Evolutionary conservation across 1,140 invertebrate species (phyloP).

Genomic region (Aphaenogaster floridana): DNA sequence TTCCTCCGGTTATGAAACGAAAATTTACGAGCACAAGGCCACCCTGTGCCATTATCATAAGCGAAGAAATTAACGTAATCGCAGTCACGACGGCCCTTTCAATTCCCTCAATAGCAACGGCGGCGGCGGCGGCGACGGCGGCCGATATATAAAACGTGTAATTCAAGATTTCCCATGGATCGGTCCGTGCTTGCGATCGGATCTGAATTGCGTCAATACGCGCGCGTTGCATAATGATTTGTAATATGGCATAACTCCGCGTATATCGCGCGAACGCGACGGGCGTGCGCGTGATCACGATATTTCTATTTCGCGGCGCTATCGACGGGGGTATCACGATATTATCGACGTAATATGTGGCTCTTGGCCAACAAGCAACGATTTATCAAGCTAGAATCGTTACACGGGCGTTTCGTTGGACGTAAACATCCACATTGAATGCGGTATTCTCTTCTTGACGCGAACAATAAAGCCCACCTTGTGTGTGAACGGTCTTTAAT

Average conservation of each 20-base stretch:
- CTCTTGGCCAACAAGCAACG: not conserved
- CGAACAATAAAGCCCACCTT: not conserved
- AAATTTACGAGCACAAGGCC: constrained; percentile 68
- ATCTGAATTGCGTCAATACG: constrained; percentile 78
- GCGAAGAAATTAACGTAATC: constrained; percentile 66
- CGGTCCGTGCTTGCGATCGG: constrained; percentile 68
- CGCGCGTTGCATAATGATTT: constrained; percentile 75
- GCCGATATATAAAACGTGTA: constrained; percentile 69
- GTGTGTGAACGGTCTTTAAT: not conserved
- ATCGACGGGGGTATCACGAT: constrained; percentile 25
- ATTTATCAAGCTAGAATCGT: not conserved
- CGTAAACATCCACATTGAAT: not conserved
- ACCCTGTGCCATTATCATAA: constrained; percentile 59
- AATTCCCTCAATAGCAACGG: constrained; percentile 45
- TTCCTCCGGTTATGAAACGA: constrained; percentile 61
- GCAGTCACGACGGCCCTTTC: constrained; percentile 66
- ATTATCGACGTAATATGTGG: constrained; percentile 15
- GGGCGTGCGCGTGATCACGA: constrained; percentile 3
- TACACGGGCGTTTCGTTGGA: not conserved
- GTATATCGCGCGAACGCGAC: constrained; percentile 34
- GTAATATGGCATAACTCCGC: constrained; percentile 67
- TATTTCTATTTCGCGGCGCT: constrained; percentile 38
- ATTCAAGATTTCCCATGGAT: constrained; percentile 78
- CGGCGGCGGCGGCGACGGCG: not conserved
- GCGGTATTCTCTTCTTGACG: not conserved